Conservation (phyloP, 1,140 invertebrate species). For the Drosophila guanche region DNA sequence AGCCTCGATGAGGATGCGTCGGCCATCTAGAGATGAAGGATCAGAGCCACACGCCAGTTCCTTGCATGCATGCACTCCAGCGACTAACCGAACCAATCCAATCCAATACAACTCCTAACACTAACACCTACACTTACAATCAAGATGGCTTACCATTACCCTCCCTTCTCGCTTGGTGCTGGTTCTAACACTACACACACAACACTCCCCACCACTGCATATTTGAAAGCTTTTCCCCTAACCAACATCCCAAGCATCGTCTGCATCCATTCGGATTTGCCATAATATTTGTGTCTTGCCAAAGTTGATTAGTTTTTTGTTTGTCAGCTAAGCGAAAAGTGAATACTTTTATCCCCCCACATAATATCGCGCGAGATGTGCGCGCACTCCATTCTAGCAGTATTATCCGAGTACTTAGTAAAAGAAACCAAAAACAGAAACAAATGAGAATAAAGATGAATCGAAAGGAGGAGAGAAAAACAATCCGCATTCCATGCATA, state of each 20-base stretch:
- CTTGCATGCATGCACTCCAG: conserved; percentile 29
- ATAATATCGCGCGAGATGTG: too few relatives aligned
- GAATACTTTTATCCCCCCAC: not conserved
- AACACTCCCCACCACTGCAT: not conserved
- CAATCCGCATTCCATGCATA: conserved; percentile 43
- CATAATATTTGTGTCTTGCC: conserved; percentile 51
- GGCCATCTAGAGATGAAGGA: conserved; percentile 35
- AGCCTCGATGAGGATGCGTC: conserved; percentile 63
- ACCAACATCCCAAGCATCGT: conserved; percentile 11
- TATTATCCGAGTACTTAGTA: conserved; percentile 72
- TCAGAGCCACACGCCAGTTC: conserved; percentile 14
- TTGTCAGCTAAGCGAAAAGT: conserved; percentile 35
- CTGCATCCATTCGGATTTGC: conserved; percentile 41
- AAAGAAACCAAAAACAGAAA: conserved; percentile 12
- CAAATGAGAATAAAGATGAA: conserved; percentile 15
- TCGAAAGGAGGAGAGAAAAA: not conserved
- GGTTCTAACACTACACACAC: conserved; percentile 20
- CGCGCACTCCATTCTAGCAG: conserved; percentile 66
- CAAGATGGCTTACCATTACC: conserved; percentile 20
- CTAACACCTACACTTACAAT: conserved; percentile 25
- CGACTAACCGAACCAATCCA: conserved; percentile 15
- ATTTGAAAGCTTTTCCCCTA: conserved; percentile 18
- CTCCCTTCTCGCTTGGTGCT: conserved; percentile 24
- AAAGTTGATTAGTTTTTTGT: conserved; percentile 50
- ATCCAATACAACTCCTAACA: conserved; percentile 18